Evolutionary conservation across 2,797 vertebrate species (phyloP), one percentile per base, ranked within the genome.

Genomic region (Champsocephalus esox): DNA sequence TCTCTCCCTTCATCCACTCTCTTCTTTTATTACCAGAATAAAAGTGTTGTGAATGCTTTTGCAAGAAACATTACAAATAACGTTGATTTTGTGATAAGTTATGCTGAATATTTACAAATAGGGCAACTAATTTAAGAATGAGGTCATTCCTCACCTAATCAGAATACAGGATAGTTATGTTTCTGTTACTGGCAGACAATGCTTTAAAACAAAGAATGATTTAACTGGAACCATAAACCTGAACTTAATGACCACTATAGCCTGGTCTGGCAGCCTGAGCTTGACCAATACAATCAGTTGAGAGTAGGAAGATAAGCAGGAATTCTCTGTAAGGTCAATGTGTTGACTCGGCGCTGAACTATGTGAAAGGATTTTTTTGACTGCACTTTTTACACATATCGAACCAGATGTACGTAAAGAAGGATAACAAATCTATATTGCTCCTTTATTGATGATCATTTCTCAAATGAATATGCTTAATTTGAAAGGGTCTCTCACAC

Each of bases 251-350:
- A 19, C 50, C 50, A 62, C 61, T 61, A 62, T 38, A 41, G 59
- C 24, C 51, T 66, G 58, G 43, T 50, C 19, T 58, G 48, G 38
- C 45, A 64, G 58, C 19, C 55, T 28, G 28, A 28, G 28, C 4
- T 28, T 38, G 67, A 60, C 50, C 13, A 44, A 44, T 57, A 17
- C 73, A 75, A 70, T 12, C 64, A 82, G 16, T 49, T 1, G 59
- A 38, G 65, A 75, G 58, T 41, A 52, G 21, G 24, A 55, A 66
- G 61, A 67, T 61, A 63, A 51, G 62, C 71, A 77, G 56, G 79
- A 80, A 70, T 51, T 64, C 19, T 16, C 45, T 66, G 34, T 51
- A 24, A 85, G 61, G 67, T 66, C 70, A 78, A 44, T 68, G 45
- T 74, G 60, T 62, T 55, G 32, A 81, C 48, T 67, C 62, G 69